These are phyloP conservation scores for Drosophila silvestris DNA, from an alignment of 2,888 invertebrate genomes.

Conservation along the genomic window DNA sequence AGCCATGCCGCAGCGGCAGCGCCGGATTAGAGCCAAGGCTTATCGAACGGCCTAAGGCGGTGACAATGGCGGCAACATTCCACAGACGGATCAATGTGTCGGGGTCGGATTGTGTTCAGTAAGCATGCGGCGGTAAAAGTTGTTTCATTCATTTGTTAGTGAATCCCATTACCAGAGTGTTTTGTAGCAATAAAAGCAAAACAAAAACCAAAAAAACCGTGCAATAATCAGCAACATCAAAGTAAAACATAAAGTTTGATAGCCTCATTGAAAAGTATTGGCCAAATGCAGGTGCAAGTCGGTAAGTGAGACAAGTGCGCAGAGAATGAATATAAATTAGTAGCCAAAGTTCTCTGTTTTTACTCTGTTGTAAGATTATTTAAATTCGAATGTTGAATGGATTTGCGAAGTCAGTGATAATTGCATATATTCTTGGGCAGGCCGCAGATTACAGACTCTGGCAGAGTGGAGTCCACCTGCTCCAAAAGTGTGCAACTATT, in stretches of 20 bases:
- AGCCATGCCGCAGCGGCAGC: conserved; percentile 85
- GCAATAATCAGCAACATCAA: conserved; percentile 56
- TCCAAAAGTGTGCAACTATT: not conserved
- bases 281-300: not conserved
- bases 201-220: not conserved
- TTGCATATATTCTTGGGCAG: not conserved
- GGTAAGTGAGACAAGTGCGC: not conserved
- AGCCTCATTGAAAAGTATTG: not conserved
- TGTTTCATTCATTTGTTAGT: conserved; percentile 31
- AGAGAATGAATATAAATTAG: too few relatives aligned
- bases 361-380: not conserved
- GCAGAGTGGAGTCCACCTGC: not conserved
- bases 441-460: not conserved
- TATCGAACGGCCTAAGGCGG: conserved; percentile 84
- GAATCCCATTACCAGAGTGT: conserved; percentile 30
- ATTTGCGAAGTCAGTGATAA: not conserved
- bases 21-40: conserved; percentile 86
- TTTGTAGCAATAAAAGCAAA: conserved; percentile 13
- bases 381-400: not conserved
- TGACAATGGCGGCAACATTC: conserved; percentile 15
- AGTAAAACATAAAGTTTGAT: conserved; percentile 22
- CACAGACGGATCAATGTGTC: conserved; percentile 24
- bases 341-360: not conserved
- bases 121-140: conserved; percentile 56
- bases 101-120: conserved; percentile 28